Conservation (phyloP, 1,140 invertebrate species). For the Lasioglossum albipes region DNA sequence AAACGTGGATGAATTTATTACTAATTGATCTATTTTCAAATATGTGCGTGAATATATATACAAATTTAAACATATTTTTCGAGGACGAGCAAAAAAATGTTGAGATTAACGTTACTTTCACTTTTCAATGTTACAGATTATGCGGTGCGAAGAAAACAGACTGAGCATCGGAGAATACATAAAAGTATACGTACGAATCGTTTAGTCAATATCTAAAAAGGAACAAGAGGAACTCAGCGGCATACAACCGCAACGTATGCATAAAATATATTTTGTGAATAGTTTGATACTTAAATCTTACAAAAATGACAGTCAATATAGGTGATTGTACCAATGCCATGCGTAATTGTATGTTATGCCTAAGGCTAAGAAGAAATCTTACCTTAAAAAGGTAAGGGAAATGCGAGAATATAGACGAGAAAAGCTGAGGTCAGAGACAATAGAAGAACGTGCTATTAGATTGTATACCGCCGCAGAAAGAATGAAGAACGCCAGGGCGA, state of each 20-base stretch:
- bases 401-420: conserved; percentile 65
- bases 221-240: not conserved
- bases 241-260: conserved; percentile 31
- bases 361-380: conserved; percentile 55
- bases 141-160: not conserved
- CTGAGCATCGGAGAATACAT: not conserved
- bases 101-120: conserved; percentile 2
- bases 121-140: conserved; percentile 34
- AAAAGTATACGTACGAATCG: not conserved
- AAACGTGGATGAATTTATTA: not conserved
- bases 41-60: conserved; percentile 14
- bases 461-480: conserved; percentile 72
- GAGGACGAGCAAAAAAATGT: no score
- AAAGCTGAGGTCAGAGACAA: conserved; percentile 72
- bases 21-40: not conserved
- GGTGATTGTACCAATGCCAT: conserved; percentile 18
- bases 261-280: conserved; percentile 39
- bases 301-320: conserved; percentile 51
- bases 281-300: conserved; percentile 23
- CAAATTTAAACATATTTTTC: not conserved
- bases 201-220: not conserved
- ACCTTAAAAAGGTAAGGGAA: conserved; percentile 64
- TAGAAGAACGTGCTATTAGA: conserved; percentile 74
- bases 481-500: conserved; percentile 77
- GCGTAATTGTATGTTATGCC: conserved; percentile 47